Conservation (phyloP, 2,888 invertebrate genomes). For the Tetragonula carbonaria region DNA sequence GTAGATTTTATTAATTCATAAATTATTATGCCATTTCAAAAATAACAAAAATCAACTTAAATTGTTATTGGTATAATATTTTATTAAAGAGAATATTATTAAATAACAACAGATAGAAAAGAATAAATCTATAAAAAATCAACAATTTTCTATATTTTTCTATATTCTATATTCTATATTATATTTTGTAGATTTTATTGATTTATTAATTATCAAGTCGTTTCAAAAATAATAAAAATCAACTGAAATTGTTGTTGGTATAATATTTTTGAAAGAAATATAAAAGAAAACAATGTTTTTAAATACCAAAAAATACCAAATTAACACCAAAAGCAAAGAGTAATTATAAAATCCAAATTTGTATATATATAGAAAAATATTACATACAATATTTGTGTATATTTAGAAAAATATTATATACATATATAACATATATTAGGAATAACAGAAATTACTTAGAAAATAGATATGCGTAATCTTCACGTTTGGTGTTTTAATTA, state of each 20-base stretch:
- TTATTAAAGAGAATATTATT: not conserved
- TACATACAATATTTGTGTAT: not conserved
- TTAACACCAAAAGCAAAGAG: too few relatives aligned
- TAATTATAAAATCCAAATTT: not conserved
- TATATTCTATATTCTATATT: too few relatives aligned
- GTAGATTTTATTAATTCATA: too few relatives aligned
- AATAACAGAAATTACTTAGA: not conserved
- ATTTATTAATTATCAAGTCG: too few relatives aligned
- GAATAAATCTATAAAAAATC: not conserved
- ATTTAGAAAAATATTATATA: too few relatives aligned
- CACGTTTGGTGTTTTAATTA: not conserved
- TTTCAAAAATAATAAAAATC: too few relatives aligned
- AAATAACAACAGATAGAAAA: too few relatives aligned
- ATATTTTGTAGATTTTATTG: too few relatives aligned
- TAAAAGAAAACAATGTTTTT: not conserved
- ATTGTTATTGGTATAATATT: not conserved
- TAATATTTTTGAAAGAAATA: not conserved
- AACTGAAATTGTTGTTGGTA: not conserved
- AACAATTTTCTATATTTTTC: too few relatives aligned
- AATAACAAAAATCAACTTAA: not conserved
- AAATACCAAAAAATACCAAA: not conserved
- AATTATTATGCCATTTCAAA: too few relatives aligned
- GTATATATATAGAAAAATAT: too few relatives aligned
- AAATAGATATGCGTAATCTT: not conserved
- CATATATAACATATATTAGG: not conserved